These are phyloP conservation scores for Neomonachus schauinslandi DNA, from an alignment of 2,113 vertebrate species.

Conservation along the genomic window DNA sequence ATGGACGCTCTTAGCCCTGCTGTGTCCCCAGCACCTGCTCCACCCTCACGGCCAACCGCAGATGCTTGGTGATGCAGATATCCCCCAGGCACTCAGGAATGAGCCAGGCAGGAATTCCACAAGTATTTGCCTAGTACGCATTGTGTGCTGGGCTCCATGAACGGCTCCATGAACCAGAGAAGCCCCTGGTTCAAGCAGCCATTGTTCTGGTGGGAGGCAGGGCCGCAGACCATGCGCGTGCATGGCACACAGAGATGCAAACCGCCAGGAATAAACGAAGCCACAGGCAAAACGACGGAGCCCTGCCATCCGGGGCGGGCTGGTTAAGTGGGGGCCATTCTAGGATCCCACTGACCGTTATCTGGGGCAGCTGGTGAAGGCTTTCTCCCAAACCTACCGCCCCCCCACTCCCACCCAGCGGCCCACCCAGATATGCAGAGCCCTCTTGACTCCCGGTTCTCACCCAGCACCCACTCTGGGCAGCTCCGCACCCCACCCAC, in stretches of 20 bases:
- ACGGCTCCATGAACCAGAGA: neutral
- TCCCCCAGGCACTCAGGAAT: neutral
- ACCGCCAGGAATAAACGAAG: rapidly evolving
- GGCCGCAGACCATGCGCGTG: rapidly evolving
- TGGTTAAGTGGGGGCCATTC: rapidly evolving
- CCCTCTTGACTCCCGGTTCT: neutral
- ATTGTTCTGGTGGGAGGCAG: neutral
- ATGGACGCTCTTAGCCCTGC: neutral
- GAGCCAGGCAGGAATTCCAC: neutral
- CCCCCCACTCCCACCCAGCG: rapidly evolving
- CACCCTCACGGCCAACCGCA: no score
- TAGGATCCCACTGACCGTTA: rapidly evolving
- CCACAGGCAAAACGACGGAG: rapidly evolving
- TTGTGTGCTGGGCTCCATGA: neutral
- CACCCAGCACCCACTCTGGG: rapidly evolving
- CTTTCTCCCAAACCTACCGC: neutral
- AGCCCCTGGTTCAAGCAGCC: neutral
- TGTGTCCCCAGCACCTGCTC: neutral
- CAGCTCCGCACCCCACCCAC: neutral
- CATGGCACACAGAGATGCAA: rapidly evolving
- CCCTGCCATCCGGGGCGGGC: rapidly evolving
- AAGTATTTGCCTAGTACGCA: neutral
- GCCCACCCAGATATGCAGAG: neutral
- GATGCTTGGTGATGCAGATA: neutral
- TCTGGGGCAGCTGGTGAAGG: neutral